Percentiles rank a stretch among this genome's conserved stretches.
Conservation (phyloP, 2,113 vertebrate species). For the Herpetotheres cachinnans region DNA sequence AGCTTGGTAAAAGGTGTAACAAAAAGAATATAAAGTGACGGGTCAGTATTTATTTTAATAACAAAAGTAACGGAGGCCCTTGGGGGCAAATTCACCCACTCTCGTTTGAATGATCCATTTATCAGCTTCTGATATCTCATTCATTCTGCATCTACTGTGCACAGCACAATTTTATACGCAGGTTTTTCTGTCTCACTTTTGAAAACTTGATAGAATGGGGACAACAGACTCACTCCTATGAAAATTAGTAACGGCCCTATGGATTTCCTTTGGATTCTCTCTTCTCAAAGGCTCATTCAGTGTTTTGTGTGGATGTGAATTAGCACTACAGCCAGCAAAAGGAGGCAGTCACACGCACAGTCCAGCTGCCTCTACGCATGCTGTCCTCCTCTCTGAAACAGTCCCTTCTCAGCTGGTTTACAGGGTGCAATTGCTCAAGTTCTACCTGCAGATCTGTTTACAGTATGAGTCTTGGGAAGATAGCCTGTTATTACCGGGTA, state of each 20-base stretch:
- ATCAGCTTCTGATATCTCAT: not conserved
- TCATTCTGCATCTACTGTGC: not conserved
- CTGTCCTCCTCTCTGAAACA: not conserved
- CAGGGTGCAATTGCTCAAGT: not conserved
- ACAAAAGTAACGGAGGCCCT: not conserved
- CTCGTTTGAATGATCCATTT: not conserved
- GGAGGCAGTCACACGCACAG: no score
- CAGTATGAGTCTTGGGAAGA: not conserved
- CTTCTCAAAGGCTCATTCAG: not conserved
- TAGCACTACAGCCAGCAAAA: not conserved
- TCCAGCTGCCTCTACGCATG: not conserved
- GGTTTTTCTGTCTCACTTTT: not conserved
- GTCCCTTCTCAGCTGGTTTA: not conserved
- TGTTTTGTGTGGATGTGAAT: not conserved
- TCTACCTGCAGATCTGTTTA: not conserved
- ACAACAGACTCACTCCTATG: not conserved
- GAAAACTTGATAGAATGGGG: not conserved
- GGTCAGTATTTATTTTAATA: not conserved
- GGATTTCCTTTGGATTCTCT: not conserved
- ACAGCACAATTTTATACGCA: accelerated
- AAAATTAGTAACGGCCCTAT: not conserved
- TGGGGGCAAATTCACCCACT: not conserved
- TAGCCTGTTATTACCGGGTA: not conserved
- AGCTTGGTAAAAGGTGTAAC: not conserved
- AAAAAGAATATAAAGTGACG: not conserved